Evolutionary conservation across 2,113 vertebrate species (phyloP), one percentile per base, ranked within the genome.

Genomic region (Theropithecus gelada): DNA sequence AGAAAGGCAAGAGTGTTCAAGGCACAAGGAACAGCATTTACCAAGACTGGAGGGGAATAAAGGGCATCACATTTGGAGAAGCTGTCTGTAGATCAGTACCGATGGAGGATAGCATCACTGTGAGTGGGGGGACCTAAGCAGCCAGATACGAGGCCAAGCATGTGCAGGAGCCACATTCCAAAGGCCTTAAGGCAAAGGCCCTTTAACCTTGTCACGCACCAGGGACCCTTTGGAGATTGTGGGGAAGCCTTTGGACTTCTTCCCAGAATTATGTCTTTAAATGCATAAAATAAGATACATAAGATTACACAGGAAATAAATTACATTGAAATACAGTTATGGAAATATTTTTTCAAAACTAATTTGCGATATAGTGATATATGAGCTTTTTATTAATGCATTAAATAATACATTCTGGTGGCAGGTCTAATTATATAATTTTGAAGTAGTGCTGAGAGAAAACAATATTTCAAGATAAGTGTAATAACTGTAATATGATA

Each of bases 311-410:
- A 75, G 88, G 52, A 97, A 96, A 97, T 96, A 96, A 97, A 96
- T 98, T 97, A 93, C 16, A 95, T 52, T 94, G 94, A 96, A 93
- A 83, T 75, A 59, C 93, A 83, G 90, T 96, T 98, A 97, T 57
- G 96, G 96, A 98, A 95, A 98, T 95, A 96, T 97, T 98, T 98
- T 96, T 96, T 68, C 73, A 93, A 97, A 97, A 97, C 94, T 96
- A 96, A 98, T 98, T 96, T 96, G 93, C 90, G 94, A 96, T 97
- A 57, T 61, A 85, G 88, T 95, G 90, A 96, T 97, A 95, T 84
- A 95, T 66, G 96, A 94, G 94, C 81, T 90, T 97, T 98, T 97
- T 95, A 97, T 97, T 97, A 97, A 93, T 50, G 79, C 94, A 70
- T 85, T 95, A 97, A 98, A 97, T 96, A 98, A 95, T 95, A 90